phyloP scores from a whole-genome alignment of 2,888 invertebrate genomes.

The Keiferia lycopersicella region DNA sequence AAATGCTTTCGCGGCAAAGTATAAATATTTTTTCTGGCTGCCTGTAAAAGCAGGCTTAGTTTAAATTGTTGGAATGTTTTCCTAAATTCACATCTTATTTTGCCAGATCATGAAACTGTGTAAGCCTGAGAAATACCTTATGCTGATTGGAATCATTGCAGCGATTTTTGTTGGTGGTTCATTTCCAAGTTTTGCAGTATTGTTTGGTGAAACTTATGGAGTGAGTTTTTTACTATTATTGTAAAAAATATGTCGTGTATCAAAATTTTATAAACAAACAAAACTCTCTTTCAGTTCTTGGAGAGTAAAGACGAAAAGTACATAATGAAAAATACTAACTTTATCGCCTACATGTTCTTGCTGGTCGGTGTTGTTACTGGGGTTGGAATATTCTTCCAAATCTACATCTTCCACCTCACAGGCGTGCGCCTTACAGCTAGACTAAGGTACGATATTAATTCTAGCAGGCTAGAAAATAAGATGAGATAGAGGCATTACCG shows the following conservation, averaged over 20 bases:
- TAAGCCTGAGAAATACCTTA: slow-evolving; percentile 85
- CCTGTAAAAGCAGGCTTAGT: no score
- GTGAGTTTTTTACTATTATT: slow-evolving; percentile 61
- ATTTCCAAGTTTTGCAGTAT: slow-evolving; percentile 87
- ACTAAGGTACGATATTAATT: slow-evolving; percentile 64
- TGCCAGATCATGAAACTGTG: slow-evolving; percentile 83
- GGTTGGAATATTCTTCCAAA: slow-evolving; percentile 84
- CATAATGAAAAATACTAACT: slow-evolving; percentile 56
- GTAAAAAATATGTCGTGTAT: no score
- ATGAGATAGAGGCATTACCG: neutral
- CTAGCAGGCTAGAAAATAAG: neutral
- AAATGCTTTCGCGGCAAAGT: no score
- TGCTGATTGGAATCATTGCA: slow-evolving; percentile 83
- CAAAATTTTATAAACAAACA: neutral
- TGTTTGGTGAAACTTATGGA: slow-evolving; percentile 90
- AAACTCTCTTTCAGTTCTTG: slow-evolving; percentile 51
- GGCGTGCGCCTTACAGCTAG: slow-evolving; percentile 89
- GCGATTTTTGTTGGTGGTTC: slow-evolving; percentile 86
- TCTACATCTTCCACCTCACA: slow-evolving; percentile 87
- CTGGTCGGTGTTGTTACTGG: slow-evolving; percentile 85
- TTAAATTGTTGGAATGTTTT: neutral
- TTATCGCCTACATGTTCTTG: slow-evolving; percentile 82
- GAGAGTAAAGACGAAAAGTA: slow-evolving; percentile 55
- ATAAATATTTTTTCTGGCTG: no score
- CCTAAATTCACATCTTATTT: neutral